phyloP scores from a whole-genome alignment of 1,140 invertebrate species.

The Drosophila rufa region DNA sequence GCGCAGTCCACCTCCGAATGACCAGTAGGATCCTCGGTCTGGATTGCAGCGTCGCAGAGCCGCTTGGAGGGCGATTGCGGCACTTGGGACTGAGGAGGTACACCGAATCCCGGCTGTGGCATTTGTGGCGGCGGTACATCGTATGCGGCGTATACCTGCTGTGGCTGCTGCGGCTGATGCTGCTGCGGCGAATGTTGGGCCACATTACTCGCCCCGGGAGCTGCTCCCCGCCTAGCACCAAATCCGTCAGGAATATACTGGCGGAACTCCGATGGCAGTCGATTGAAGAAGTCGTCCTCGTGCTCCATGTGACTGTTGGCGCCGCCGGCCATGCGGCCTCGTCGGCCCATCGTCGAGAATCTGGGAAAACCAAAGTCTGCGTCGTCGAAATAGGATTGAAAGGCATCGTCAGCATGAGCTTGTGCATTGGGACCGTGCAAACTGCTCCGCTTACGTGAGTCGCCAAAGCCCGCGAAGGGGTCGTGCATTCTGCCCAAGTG shows the following conservation, averaged over 20 bases:
- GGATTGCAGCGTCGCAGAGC: conserved; percentile 85
- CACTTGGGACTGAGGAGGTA: conserved; percentile 67
- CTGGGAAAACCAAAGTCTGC: conserved; percentile 84
- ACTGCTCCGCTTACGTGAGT: conserved; percentile 86
- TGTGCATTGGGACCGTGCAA: conserved; percentile 75
- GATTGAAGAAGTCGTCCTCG: conserved; percentile 87
- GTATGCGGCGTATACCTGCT: conserved; percentile 54
- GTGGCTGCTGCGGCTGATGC: conserved; percentile 52
- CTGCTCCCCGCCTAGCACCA: conserved; percentile 85
- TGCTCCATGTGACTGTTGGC: conserved; percentile 62
- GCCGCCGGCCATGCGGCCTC: conserved; percentile 71
- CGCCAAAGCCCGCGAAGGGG: conserved; percentile 86
- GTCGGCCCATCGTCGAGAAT: conserved; percentile 74
- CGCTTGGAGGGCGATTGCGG: conserved; percentile 73
- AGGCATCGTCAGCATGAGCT: conserved; percentile 65
- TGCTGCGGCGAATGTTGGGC: conserved; percentile 50
- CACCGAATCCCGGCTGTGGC: conserved; percentile 62
- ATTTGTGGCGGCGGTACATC: conserved; percentile 25
- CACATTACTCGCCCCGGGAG: conserved; percentile 49
- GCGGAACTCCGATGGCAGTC: conserved; percentile 87
- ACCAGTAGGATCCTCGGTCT: conserved; percentile 81
- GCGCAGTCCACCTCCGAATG: conserved; percentile 73
- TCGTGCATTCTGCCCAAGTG: conserved; percentile 85
- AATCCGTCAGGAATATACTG: conserved; percentile 87
- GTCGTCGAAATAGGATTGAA: conserved; percentile 84